A percentile compares a stretch with the other conserved stretches of the same genome.
Conservation (phyloP, 2,797 vertebrate genomes). For the Epinephelus coioides region DNA sequence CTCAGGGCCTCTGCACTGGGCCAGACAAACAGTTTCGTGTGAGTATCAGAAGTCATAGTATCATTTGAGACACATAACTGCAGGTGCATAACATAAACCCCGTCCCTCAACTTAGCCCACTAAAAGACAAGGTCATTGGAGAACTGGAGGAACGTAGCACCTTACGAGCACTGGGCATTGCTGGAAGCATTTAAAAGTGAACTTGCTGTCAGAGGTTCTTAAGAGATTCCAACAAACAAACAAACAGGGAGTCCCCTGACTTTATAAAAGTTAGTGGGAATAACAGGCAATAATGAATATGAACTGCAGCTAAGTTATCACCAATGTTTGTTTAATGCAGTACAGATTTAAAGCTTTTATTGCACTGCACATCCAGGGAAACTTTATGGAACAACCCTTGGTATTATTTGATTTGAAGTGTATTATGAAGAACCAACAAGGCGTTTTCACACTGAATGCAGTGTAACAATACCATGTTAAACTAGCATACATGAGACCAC, state of each 20-base stretch:
- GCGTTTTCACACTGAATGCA: slow-evolving; percentile 22
- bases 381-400: slow-evolving; percentile 20
- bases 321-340: slow-evolving; percentile 15
- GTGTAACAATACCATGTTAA: not conserved
- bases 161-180: slow-evolving; percentile 30
- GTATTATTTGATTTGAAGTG: slow-evolving; percentile 28
- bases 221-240: slow-evolving; percentile 18
- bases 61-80: slow-evolving; percentile 2
- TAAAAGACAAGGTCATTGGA: not conserved
- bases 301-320: slow-evolving; percentile 30
- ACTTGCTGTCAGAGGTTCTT: slow-evolving; percentile 13
- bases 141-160: slow-evolving; percentile 26
- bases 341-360: slow-evolving; percentile 36
- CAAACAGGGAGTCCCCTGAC: slow-evolving; percentile 35
- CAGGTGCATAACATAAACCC: slow-evolving; percentile 16
- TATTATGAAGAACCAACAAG: not conserved
- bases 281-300: slow-evolving; percentile 52
- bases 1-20: not conserved
- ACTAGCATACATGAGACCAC: not conserved
- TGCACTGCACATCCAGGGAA: slow-evolving; percentile 57
- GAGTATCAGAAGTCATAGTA: slow-evolving; percentile 24
- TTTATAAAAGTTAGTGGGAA: slow-evolving; percentile 17
- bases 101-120: not conserved
- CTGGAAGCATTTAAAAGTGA: slow-evolving; percentile 17
- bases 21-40: slow-evolving; percentile 14